These are phyloP conservation scores for Pagrus major DNA, from an alignment of 2,113 vertebrate species.

Conservation along the genomic window DNA sequence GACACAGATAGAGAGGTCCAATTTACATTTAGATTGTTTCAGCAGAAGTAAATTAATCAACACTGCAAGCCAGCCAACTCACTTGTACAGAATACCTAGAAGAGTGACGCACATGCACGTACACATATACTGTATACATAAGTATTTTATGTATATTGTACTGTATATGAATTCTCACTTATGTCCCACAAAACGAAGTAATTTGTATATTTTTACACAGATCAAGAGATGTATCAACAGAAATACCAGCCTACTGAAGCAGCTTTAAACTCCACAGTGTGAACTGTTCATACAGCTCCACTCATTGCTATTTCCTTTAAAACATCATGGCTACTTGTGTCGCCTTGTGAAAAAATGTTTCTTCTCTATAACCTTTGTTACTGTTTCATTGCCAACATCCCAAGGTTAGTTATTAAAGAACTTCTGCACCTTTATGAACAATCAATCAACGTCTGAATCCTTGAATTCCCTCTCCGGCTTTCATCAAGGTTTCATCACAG, in stretches of 20 bases:
- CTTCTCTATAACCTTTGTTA: neutral
- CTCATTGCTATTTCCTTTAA: neutral
- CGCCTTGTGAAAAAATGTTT: neutral
- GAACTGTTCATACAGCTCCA: neutral
- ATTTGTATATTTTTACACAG: neutral
- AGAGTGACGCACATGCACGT: conserved; percentile 42
- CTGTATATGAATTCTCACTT: conserved; percentile 19
- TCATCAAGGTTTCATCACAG: neutral
- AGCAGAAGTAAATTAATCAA: conserved; percentile 86
- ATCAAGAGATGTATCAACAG: neutral
- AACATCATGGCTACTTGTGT: neutral
- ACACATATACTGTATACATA: conserved; percentile 22
- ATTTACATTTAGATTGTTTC: conserved; percentile 90
- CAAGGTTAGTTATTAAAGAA: neutral
- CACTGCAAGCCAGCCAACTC: conserved; percentile 64
- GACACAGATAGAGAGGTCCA: conserved; percentile 85
- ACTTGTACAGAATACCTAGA: conserved; percentile 64
- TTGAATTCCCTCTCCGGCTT: neutral
- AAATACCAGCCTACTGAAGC: neutral
- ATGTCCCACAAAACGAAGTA: neutral
- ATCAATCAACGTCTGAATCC: neutral
- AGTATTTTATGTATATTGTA: conserved; percentile 1
- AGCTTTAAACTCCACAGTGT: neutral
- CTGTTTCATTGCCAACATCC: neutral
- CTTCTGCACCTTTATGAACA: neutral